phyloP scores from a whole-genome alignment of 2,888 invertebrate genomes.

The Tryphoninae sp. region DNA sequence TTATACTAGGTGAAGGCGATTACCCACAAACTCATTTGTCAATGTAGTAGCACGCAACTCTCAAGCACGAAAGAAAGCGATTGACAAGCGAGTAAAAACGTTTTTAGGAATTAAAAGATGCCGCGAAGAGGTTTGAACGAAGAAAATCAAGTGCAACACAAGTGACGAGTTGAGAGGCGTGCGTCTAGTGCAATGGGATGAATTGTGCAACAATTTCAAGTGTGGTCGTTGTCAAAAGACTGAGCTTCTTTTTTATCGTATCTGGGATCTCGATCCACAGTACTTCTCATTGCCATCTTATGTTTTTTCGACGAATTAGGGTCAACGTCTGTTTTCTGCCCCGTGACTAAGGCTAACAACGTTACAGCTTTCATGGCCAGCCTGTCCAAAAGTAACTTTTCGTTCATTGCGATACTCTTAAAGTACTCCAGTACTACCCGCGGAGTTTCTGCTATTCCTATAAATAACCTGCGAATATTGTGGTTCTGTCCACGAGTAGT shows the following conservation, averaged over 20 bases:
- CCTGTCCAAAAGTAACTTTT: background rate
- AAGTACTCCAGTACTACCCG: background rate
- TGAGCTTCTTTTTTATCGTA: too few species aligned
- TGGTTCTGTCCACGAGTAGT: slow-evolving; percentile 34
- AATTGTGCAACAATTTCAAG: slow-evolving; percentile 23
- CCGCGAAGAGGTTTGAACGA: too few species aligned
- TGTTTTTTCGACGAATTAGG: slow-evolving; percentile 10
- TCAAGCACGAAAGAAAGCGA: too few species aligned
- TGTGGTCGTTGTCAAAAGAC: slow-evolving; percentile 18
- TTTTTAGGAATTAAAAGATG: too few species aligned
- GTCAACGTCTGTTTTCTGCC: slow-evolving; percentile 24
- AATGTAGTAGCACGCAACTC: too few species aligned
- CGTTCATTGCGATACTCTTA: slow-evolving; percentile 1
- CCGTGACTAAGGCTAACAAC: slow-evolving; percentile 19
- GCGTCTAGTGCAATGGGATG: slow-evolving; percentile 12
- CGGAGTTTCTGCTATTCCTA: slow-evolving; percentile 36
- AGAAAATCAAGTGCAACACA: too few species aligned
- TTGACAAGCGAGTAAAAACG: too few species aligned
- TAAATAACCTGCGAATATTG: slow-evolving; percentile 46
- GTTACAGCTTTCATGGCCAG: slow-evolving; percentile 3
- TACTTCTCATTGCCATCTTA: background rate
- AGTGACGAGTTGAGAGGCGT: slow-evolving; percentile 13
- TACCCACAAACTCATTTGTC: too few species aligned
- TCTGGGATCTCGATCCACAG: slow-evolving; percentile 20
- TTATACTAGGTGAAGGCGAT: too few species aligned